Percentiles rank a stretch among this genome's conserved stretches.
phyloP scores from a whole-genome alignment of 2,888 invertebrate genomes.

The Gibbula magus region DNA sequence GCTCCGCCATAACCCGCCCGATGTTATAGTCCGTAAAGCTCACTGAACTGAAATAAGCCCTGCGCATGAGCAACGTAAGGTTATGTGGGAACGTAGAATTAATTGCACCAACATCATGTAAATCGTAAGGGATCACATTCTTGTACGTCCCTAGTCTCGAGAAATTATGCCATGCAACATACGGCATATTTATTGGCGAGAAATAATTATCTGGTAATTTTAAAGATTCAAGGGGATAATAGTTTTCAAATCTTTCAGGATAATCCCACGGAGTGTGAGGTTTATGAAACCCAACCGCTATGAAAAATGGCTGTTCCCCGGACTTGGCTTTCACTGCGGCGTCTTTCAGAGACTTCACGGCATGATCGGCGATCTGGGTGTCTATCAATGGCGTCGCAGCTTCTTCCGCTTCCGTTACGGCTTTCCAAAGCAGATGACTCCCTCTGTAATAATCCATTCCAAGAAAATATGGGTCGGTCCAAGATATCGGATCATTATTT shows the following conservation, averaged over 20 bases:
- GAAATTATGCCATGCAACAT: conserved; percentile 52
- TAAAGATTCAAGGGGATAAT: conserved; percentile 56
- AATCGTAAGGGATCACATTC: conserved; percentile 32
- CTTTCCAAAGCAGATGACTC: neutral
- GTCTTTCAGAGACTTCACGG: conserved; percentile 85
- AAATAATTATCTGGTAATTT: conserved; percentile 49
- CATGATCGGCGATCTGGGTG: conserved; percentile 36
- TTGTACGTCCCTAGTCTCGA: conserved; percentile 44
- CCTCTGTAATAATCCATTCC: conserved; percentile 4
- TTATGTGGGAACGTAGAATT: conserved; percentile 33
- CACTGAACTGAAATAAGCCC: conserved; percentile 46
- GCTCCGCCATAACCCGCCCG: conserved; percentile 43
- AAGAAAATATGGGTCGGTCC: conserved; percentile 53
- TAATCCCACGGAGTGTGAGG: conserved; percentile 50
- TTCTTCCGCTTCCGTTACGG: conserved; percentile 54
- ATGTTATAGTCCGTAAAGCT: conserved; percentile 46
- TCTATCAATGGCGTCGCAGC: conserved; percentile 78
- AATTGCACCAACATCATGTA: conserved; percentile 36
- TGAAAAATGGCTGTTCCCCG: conserved; percentile 67
- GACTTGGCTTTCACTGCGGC: conserved; percentile 80
- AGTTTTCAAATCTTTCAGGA: conserved; percentile 48
- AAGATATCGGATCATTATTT: conserved; percentile 56
- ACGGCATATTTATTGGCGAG: conserved; percentile 54
- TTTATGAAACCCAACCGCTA: conserved; percentile 50
- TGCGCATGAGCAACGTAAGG: conserved; percentile 35